These are phyloP conservation scores for Chrysolina oricalcia DNA, from an alignment of 2,888 invertebrate species.

Conservation along the genomic window DNA sequence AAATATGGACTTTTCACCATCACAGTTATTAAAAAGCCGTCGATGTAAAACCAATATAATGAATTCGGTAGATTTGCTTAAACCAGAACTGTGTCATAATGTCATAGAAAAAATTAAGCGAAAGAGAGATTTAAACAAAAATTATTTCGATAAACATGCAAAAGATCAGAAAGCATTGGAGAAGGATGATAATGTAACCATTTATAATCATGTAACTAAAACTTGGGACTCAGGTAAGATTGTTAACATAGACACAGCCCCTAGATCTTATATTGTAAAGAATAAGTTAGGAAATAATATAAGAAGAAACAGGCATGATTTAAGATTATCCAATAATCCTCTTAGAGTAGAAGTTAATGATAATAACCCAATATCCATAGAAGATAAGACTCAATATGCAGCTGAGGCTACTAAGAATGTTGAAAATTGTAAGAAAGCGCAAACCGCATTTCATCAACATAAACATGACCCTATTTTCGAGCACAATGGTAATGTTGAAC, in stretches of 20 bases:
- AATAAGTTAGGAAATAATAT: background rate
- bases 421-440: no score
- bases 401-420: background rate
- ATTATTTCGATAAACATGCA: background rate
- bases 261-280: background rate
- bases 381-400: background rate
- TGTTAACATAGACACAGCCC: background rate
- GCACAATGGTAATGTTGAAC: no score
- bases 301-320: background rate
- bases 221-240: background rate
- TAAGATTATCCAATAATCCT: background rate
- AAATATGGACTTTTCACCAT: conserved; percentile 5
- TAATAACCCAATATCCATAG: background rate
- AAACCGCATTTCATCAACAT: no score
- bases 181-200: conserved; percentile 6
- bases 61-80: no score
- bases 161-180: background rate
- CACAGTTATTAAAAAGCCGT: background rate
- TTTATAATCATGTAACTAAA: background rate
- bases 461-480: no score
- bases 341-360: no score
- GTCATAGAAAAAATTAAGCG: no score
- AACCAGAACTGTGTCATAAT: no score
- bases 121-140: background rate
- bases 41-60: background rate